These are phyloP conservation scores for Coptotermes formosanus DNA, from an alignment of 1,140 invertebrate genomes.

Conservation along the genomic window DNA sequence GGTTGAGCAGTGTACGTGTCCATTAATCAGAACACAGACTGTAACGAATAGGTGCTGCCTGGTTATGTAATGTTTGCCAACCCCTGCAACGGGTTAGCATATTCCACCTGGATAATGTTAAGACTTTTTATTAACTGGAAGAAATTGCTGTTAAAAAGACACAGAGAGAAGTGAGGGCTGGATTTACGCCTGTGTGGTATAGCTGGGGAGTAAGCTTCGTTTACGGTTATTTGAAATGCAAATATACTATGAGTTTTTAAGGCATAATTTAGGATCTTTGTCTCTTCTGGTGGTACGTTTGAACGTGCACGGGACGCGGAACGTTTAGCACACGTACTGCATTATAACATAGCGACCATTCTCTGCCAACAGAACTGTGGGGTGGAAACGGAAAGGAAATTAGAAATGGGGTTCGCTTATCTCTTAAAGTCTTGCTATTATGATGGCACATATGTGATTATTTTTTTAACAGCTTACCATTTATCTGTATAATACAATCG, in stretches of 20 bases:
- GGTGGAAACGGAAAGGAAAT: background rate
- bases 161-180: background rate
- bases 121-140: conserved; percentile 1
- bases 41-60: background rate
- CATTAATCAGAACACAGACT: background rate
- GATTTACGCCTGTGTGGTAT: background rate
- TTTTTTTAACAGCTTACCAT: no score
- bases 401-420: background rate
- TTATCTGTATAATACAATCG: no score
- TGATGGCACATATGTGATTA: no score
- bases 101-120: background rate
- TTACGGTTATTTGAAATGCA: conserved; percentile 7
- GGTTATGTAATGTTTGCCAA: background rate
- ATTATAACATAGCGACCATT: background rate
- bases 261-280: conserved; percentile 5
- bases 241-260: background rate
- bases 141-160: background rate
- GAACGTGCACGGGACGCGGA: background rate
- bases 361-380: background rate
- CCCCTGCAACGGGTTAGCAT: background rate
- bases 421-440: background rate
- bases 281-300: background rate
- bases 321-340: background rate
- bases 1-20: background rate
- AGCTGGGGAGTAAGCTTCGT: background rate